These are phyloP conservation scores for Dromiciops gliroides DNA, from an alignment of 2,113 vertebrate genomes.

Conservation along the genomic window DNA sequence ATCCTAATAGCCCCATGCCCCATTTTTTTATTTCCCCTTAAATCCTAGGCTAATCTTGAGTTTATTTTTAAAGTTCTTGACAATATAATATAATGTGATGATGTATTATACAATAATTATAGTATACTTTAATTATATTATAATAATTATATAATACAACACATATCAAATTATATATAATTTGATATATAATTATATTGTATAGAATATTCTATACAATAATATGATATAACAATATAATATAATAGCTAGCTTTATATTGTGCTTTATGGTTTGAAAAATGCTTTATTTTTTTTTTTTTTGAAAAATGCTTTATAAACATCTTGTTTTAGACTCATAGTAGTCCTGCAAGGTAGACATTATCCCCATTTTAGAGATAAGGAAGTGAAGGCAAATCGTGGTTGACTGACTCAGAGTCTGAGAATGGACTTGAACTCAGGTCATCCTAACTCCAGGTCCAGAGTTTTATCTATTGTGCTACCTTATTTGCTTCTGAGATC, in stretches of 20 bases:
- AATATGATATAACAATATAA: too few species aligned
- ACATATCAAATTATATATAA: too few species aligned
- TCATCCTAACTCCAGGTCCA: not conserved
- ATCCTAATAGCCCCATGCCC: not conserved
- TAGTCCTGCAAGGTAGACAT: not conserved
- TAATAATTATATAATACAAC: too few species aligned
- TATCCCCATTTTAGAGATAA: not conserved
- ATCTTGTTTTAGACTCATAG: not conserved
- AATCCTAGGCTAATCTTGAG: not conserved
- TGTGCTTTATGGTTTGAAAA: not conserved
- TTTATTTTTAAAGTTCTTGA: not conserved
- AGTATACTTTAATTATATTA: not conserved
- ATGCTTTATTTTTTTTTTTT: too few species aligned
- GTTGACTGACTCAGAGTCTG: not conserved
- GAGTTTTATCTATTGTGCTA: not conserved
- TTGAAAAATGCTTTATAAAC: not conserved
- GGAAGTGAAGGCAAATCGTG: not conserved
- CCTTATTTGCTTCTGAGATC: not conserved
- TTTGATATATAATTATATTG: too few species aligned
- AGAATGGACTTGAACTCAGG: not conserved
- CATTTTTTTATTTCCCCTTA: not conserved
- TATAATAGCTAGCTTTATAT: not conserved
- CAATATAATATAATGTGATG: not conserved
- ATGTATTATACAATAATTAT: not conserved
- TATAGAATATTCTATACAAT: too few species aligned